Evolutionary conservation across 2,888 invertebrate genomes (phyloP).

Genomic region (Heteromurus nitidus): DNA sequence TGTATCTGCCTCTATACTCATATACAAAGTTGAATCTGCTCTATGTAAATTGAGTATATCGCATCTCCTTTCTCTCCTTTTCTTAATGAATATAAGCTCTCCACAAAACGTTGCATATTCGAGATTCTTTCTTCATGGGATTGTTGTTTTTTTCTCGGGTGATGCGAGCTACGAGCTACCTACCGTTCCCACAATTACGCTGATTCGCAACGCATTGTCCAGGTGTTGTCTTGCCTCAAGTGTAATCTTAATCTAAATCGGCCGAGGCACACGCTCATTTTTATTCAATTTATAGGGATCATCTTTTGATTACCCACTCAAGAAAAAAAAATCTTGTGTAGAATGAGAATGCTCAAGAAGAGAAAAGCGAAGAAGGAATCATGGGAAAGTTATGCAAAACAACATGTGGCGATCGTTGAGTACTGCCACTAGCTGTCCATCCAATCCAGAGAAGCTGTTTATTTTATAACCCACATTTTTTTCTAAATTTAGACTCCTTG

Average conservation of each 20-base stretch:
- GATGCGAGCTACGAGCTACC: slow-evolving; percentile 36
- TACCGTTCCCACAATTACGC: slow-evolving; percentile 63
- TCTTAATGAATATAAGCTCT: slow-evolving; percentile 53
- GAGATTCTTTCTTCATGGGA: slow-evolving; percentile 38
- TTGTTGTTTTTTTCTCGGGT: slow-evolving; percentile 4
- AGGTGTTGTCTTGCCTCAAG: slow-evolving; percentile 62
- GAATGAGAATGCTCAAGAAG: not conserved
- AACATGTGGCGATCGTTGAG: slow-evolving; percentile 56
- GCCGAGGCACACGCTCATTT: slow-evolving; percentile 64
- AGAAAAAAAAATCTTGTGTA: not conserved
- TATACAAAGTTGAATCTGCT: not conserved
- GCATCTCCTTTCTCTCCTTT: slow-evolving; percentile 12
- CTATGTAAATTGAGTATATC: slow-evolving; percentile 18
- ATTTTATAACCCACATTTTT: slow-evolving; percentile 26
- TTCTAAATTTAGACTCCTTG: slow-evolving; percentile 50
- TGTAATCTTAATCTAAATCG: slow-evolving; percentile 62
- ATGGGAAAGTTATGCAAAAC: slow-evolving; percentile 61
- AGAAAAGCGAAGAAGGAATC: slow-evolving; percentile 33
- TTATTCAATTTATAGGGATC: slow-evolving; percentile 63
- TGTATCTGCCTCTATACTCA: slow-evolving; percentile 17
- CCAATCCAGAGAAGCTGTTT: slow-evolving; percentile 26
- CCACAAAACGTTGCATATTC: slow-evolving; percentile 34
- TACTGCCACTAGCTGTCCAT: not conserved
- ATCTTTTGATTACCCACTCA: slow-evolving; percentile 43
- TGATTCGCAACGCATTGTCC: slow-evolving; percentile 60